Conservation (phyloP, 1,140 invertebrate species). For the Nomia melanderi region DNA sequence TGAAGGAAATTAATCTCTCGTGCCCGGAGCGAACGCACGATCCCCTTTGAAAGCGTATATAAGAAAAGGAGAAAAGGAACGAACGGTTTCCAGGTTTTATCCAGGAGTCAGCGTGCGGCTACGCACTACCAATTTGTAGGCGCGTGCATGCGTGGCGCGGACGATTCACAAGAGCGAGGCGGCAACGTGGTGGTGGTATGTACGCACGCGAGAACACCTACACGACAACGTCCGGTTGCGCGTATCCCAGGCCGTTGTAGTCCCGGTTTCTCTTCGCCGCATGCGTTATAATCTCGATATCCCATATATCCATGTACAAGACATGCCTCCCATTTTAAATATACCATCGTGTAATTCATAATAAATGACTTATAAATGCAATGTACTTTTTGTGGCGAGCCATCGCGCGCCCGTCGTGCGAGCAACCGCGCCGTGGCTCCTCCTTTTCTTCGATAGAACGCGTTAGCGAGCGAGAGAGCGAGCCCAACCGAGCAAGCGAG, state of each 20-base stretch:
- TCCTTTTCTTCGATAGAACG: constrained; percentile 18
- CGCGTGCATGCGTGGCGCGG: constrained; percentile 50
- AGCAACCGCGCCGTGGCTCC: constrained; percentile 50
- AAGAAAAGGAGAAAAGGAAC: constrained; percentile 23
- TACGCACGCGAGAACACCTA: constrained; percentile 57
- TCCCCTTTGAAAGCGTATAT: neutral
- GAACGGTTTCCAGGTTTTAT: constrained; percentile 54
- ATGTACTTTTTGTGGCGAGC: constrained; percentile 73
- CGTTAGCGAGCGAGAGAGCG: neutral
- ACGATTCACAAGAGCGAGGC: constrained; percentile 7
- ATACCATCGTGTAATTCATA: constrained; percentile 81
- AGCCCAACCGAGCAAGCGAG: too few species aligned
- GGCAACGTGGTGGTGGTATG: constrained; percentile 22
- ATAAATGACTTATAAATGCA: constrained; percentile 82
- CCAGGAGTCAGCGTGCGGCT: constrained; percentile 60
- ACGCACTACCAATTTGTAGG: constrained; percentile 66
- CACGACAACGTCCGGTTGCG: constrained; percentile 60
- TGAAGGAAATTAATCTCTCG: constrained; percentile 17
- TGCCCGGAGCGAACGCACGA: neutral
- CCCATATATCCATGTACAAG: constrained; percentile 80
- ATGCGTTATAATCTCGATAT: constrained; percentile 81
- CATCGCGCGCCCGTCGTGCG: constrained; percentile 60
- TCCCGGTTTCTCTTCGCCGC: constrained; percentile 58
- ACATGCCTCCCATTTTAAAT: constrained; percentile 80
- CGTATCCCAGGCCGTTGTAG: constrained; percentile 53